phyloP scores from a whole-genome alignment of 1,140 invertebrate species.

The Cyclina sinensis region DNA sequence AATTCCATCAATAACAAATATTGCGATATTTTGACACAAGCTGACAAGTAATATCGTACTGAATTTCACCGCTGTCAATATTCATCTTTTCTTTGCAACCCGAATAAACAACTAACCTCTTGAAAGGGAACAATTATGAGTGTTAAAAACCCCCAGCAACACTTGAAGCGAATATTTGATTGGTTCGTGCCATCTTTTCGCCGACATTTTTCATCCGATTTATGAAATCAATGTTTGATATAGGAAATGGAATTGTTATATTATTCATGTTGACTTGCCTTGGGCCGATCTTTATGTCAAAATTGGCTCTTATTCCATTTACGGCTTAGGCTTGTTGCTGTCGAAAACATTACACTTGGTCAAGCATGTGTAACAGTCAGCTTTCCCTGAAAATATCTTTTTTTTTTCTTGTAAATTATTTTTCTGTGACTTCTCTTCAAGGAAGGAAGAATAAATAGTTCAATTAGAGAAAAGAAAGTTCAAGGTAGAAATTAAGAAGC shows the following conservation, averaged over 20 bases:
- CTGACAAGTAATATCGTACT: constrained; percentile 62
- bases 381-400: not conserved
- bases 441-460: no score
- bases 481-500: no score
- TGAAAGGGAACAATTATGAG: constrained; percentile 66
- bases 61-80: constrained; percentile 64
- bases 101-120: constrained; percentile 64
- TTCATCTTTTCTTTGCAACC: constrained; percentile 23
- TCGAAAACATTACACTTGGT: constrained; percentile 41
- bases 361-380: constrained; percentile 16
- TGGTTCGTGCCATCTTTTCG: constrained; percentile 56
- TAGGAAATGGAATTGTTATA: constrained; percentile 68
- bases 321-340: constrained; percentile 42
- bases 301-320: constrained; percentile 48
- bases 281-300: constrained; percentile 38
- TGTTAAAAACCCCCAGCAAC: constrained; percentile 66
- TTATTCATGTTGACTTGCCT: constrained; percentile 61
- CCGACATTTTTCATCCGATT: constrained; percentile 67
- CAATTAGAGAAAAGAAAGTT: no score
- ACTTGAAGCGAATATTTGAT: constrained; percentile 69
- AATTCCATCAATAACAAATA: constrained; percentile 65
- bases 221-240: constrained; percentile 71
- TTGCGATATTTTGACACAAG: constrained; percentile 62
- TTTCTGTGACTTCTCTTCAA: not conserved
- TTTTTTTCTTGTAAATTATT: constrained; percentile 4